Percentiles rank a stretch among this genome's conserved stretches.
These are phyloP conservation scores for Oscheius myriophilus DNA, from an alignment of 2,888 invertebrate genomes.

Conservation along the genomic window DNA sequence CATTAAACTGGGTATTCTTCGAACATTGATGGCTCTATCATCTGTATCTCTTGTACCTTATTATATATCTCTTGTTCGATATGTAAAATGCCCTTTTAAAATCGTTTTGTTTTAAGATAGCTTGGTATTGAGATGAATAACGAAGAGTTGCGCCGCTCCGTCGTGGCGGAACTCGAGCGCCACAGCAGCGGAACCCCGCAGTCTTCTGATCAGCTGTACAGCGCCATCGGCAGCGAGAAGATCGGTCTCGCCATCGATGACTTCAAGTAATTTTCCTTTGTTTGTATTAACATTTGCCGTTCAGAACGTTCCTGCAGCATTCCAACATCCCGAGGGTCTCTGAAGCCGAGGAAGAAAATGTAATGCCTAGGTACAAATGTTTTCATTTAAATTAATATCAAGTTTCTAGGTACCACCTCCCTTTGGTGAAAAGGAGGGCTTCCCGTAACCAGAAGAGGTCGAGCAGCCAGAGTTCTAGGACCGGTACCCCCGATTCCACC, in stretches of 20 bases:
- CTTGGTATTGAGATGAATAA: too few species aligned
- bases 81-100: too few species aligned
- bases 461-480: conserved; percentile 7
- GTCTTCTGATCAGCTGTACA: not conserved
- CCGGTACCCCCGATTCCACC: conserved; percentile 9
- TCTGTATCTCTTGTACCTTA: too few species aligned
- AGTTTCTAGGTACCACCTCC: not conserved
- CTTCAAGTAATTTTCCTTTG: not conserved
- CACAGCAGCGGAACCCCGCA: too few species aligned
- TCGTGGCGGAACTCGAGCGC: not conserved
- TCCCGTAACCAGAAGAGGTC: conserved; percentile 4
- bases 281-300: too few species aligned
- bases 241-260: not conserved
- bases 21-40: too few species aligned
- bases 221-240: not conserved
- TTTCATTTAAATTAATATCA: not conserved
- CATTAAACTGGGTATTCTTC: too few species aligned
- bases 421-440: conserved; percentile 6
- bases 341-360: conserved; percentile 2
- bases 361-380: conserved; percentile 5
- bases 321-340: not conserved
- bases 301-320: too few species aligned
- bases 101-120: too few species aligned
- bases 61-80: too few species aligned
- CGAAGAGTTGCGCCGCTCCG: too few species aligned